Base-by-base conservation (phyloP, 2,113 vertebrate genomes). In the Martes martes region DNA sequence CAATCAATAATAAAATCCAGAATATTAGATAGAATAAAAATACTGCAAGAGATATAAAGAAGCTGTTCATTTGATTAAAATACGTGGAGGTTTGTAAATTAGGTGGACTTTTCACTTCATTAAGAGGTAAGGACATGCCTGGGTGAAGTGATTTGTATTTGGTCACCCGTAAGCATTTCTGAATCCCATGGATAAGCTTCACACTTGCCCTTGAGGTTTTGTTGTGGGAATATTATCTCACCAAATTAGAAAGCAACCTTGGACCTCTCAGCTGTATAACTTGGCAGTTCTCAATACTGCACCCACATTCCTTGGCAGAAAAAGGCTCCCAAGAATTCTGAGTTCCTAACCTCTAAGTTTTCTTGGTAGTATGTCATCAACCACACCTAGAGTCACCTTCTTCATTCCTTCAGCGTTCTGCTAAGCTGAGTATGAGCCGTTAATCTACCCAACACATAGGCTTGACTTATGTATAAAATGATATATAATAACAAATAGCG, bases 271-370 rank as follows among this genome's bases (percentile, higher is more conserved):
- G 80, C 78, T 94, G 15, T 59, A 57, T 92, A 80, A 63, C 39
- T 96, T 88, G 91, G 80, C 91, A 84, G 23, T 74, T 87, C 36
- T 92, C 57, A 85, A 59, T 97, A 96, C 88, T 95, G 52, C 98
- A 98, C 97, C 98, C 97, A 98, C 97, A 98, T 98, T 98, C 97
- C 95, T 98, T 98, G 98, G 97, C 97, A 98, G 84, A 61, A 89
- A 74, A 63, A 85, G 63, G 74, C 95, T 98, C 96, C 71, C 81
- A 97, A 91, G 97, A 94, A 95, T 96, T 98, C 78, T 79, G 91
- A 79, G 91, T 96, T 98, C 97, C 96, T 87, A 90, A 94, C 73
- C 78, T 93, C 36, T 79, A 63, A 83, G 47, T 90, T 96, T 69
- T 90, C 88, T 89, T 98, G 97, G 93, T 98, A 88, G 92, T 96